These are phyloP conservation scores for Agriopis aurantiaria DNA, from an alignment of 2,888 invertebrate genomes.

Conservation along the genomic window DNA sequence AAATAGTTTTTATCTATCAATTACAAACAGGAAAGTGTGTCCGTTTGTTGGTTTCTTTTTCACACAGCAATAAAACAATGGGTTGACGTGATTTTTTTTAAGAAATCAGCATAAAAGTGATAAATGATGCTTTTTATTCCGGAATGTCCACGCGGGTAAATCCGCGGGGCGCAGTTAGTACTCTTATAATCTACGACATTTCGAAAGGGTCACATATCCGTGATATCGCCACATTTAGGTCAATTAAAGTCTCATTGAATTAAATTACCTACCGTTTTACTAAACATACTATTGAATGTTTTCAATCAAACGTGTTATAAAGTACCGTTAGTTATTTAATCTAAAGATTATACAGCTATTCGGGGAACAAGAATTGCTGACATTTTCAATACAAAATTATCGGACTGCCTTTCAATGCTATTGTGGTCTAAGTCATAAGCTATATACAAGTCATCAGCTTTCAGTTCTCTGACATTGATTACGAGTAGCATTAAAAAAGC, in stretches of 20 bases:
- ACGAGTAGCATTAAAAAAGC: no score
- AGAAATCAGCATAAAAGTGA: no score
- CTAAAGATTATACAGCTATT: conserved; percentile 43
- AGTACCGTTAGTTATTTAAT: conserved; percentile 36
- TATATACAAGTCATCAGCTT: not conserved
- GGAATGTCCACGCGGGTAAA: no score
- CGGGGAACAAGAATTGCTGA: conserved; percentile 40
- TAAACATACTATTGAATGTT: conserved; percentile 28
- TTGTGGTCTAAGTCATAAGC: conserved; percentile 12
- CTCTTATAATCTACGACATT: no score
- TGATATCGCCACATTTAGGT: conserved; percentile 2
- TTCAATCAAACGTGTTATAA: conserved; percentile 30
- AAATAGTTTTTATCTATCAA: no score
- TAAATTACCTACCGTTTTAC: conserved; percentile 15
- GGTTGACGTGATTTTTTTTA: no score
- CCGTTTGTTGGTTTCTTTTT: no score
- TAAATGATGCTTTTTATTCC: no score
- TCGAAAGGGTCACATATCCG: not conserved
- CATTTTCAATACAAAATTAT: conserved; percentile 44
- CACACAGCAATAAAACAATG: no score
- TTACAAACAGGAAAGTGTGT: no score
- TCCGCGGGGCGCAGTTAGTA: no score
- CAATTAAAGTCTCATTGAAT: conserved; percentile 24
- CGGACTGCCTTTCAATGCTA: conserved; percentile 26
- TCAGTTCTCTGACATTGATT: no score